Evolutionary conservation across 2,888 invertebrate genomes (phyloP).

Genomic region (Pecten maximus): DNA sequence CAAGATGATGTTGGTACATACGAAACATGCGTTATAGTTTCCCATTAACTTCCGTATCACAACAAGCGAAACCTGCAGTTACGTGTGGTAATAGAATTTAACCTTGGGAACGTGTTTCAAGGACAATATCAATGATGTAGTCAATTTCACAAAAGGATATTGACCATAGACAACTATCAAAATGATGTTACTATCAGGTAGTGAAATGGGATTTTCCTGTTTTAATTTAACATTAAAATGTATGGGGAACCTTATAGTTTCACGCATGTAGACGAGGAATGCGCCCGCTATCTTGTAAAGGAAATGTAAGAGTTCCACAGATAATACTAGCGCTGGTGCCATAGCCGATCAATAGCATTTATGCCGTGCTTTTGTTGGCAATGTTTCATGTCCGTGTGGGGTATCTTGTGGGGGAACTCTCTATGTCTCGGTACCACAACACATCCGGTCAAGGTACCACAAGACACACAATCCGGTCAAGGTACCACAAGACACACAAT

Average conservation of each 20-base stretch:
- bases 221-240: not conserved
- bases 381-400: conserved; percentile 1
- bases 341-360: conserved; percentile 23
- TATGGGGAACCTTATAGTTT: not conserved
- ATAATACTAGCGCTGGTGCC: not conserved
- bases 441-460: not conserved
- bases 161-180: not conserved
- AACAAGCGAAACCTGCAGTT: not conserved
- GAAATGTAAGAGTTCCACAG: not conserved
- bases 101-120: conserved; percentile 18
- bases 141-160: not conserved
- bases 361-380: conserved; percentile 33
- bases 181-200: not conserved
- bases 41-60: not conserved
- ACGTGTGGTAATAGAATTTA: not conserved
- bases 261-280: not conserved
- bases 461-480: not conserved
- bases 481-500: too few species aligned
- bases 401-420: not conserved
- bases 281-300: not conserved
- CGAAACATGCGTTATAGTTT: not conserved
- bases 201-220: not conserved
- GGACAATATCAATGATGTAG: not conserved
- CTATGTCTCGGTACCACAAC: not conserved
- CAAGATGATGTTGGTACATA: not conserved